These are phyloP conservation scores for Drosophila nigricruria DNA, from an alignment of 2,888 invertebrate genomes.

Conservation along the genomic window DNA sequence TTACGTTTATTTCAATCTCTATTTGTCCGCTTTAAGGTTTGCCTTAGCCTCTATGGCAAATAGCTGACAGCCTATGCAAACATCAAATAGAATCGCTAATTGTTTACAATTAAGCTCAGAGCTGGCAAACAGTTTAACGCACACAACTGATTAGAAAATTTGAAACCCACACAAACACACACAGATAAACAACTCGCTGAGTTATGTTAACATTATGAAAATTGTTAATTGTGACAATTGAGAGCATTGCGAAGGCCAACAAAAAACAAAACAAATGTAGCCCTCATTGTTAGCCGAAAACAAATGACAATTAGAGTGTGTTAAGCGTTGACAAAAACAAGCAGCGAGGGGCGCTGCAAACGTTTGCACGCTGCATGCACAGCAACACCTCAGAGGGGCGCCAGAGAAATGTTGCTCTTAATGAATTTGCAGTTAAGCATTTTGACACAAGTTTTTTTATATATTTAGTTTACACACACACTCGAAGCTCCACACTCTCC, in stretches of 20 bases:
- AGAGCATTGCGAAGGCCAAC: constrained; percentile 3
- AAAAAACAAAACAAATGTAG: constrained; percentile 19
- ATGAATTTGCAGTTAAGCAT: constrained; percentile 59
- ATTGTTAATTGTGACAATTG: constrained; percentile 41
- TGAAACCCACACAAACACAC: constrained; percentile 9
- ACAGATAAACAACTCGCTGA: constrained; percentile 9
- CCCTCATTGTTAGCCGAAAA: constrained; percentile 45
- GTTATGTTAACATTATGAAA: constrained; percentile 36
- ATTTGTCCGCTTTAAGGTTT: neutral
- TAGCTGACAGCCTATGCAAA: constrained; percentile 27
- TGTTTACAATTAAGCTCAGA: constrained; percentile 43
- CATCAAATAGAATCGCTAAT: constrained; percentile 44
- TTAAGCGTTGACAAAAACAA: constrained; percentile 57
- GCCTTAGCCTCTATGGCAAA: neutral
- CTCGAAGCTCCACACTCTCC: neutral
- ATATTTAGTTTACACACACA: constrained; percentile 1
- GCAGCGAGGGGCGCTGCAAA: constrained; percentile 23
- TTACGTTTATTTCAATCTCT: neutral
- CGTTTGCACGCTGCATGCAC: constrained; percentile 52
- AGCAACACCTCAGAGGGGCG: constrained; percentile 31
- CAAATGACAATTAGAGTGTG: constrained; percentile 78
- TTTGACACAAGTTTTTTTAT: constrained; percentile 40
- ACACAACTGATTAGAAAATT: constrained; percentile 28
- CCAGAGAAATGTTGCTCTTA: constrained; percentile 19
- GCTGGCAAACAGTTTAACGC: constrained; percentile 35